These are phyloP conservation scores for Fundulus diaphanus DNA, from an alignment of 2,797 vertebrate genomes.

Conservation along the genomic window DNA sequence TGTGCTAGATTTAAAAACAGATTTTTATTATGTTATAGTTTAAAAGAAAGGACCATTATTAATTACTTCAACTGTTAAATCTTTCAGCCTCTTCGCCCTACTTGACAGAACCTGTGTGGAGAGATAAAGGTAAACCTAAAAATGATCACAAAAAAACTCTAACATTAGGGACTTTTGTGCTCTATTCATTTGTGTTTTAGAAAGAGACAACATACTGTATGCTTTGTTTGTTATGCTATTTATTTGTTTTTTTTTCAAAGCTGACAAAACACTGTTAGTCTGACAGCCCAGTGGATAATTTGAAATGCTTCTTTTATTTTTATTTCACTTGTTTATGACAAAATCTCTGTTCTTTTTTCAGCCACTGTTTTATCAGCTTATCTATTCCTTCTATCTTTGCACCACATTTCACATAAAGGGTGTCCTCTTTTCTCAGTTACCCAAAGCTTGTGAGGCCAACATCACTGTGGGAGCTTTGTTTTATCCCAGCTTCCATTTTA, in stretches of 20 bases:
- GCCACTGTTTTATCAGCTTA: neutral
- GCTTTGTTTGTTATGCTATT: neutral
- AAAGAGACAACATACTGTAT: neutral
- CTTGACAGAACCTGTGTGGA: neutral
- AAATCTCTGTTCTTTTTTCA: neutral
- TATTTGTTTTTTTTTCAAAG: neutral
- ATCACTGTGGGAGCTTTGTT: neutral
- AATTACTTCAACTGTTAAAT: neutral
- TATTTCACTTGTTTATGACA: constrained; percentile 4
- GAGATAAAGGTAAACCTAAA: too few relatives aligned
- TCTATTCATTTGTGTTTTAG: constrained; percentile 5
- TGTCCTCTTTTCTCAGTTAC: neutral
- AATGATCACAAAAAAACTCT: neutral
- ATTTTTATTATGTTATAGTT: neutral
- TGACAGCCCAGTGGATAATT: constrained; percentile 1
- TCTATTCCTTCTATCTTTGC: neutral
- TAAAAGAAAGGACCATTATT: neutral
- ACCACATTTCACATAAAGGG: neutral
- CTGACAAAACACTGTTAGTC: constrained; percentile 1
- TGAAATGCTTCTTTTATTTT: neutral
- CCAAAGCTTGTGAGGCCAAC: neutral
- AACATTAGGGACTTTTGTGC: neutral
- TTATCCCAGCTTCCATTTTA: neutral
- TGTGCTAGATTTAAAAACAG: neutral
- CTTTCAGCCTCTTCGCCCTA: neutral